Percentiles rank a stretch among this genome's conserved stretches.
phyloP scores from a whole-genome alignment of 2,113 vertebrate species.

The Sapayoa aenigma region DNA sequence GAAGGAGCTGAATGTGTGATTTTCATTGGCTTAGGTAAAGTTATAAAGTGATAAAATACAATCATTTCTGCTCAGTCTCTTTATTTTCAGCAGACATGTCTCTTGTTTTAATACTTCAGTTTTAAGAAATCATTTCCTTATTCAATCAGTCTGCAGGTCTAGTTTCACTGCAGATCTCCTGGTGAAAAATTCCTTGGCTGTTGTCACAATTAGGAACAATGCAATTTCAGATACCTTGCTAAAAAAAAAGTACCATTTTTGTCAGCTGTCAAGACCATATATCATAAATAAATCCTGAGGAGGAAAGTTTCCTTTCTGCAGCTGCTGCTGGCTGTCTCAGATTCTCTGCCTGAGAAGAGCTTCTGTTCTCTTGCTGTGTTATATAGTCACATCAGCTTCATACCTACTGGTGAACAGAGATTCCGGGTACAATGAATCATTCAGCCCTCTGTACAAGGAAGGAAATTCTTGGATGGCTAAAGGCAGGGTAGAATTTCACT shows the following conservation, averaged over 20 bases:
- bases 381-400: slow-evolving; percentile 60
- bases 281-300: slow-evolving; percentile 64
- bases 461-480: slow-evolving; percentile 72
- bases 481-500: slow-evolving; percentile 72
- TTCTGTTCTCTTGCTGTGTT: slow-evolving; percentile 63
- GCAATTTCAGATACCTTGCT: background rate
- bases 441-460: slow-evolving; percentile 65
- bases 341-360: slow-evolving; percentile 61
- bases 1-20: background rate
- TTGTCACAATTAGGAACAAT: background rate
- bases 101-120: background rate
- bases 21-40: background rate
- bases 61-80: background rate
- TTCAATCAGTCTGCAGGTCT: background rate
- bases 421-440: slow-evolving; percentile 75
- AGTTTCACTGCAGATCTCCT: slow-evolving; percentile 11
- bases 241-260: slow-evolving; percentile 32
- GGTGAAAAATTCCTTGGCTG: slow-evolving; percentile 35
- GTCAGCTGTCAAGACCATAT: slow-evolving; percentile 27
- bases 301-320: slow-evolving; percentile 59
- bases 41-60: background rate
- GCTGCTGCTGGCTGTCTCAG: slow-evolving; percentile 17
- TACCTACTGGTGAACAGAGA: slow-evolving; percentile 33
- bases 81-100: background rate
- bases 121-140: background rate